phyloP scores from a whole-genome alignment of 1,140 invertebrate species.

The Orchesella cincta region DNA sequence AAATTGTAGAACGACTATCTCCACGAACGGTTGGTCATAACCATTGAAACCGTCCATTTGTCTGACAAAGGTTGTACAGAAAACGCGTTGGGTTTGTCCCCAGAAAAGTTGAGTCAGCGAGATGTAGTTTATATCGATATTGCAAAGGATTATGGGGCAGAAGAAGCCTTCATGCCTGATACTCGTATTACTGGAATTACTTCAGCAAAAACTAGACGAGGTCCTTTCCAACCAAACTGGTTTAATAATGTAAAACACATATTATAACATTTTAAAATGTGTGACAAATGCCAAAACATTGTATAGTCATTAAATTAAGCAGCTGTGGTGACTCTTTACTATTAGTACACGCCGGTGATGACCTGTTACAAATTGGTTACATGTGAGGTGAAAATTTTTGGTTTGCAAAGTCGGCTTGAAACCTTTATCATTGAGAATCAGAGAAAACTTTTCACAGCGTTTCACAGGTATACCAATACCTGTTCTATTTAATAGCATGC shows the following conservation, averaged over 20 bases:
- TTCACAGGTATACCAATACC: slow-evolving; percentile 31
- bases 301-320: too few species aligned
- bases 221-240: slow-evolving; percentile 54
- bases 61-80: slow-evolving; percentile 54
- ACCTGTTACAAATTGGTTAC: slow-evolving; percentile 61
- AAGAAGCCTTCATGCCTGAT: not conserved
- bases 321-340: too few species aligned
- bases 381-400: slow-evolving; percentile 62
- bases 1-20: slow-evolving; percentile 62
- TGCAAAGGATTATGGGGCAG: slow-evolving; percentile 42
- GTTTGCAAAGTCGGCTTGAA: slow-evolving; percentile 60
- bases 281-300: too few species aligned
- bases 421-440: slow-evolving; percentile 52
- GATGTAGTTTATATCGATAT: slow-evolving; percentile 57
- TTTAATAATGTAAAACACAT: slow-evolving; percentile 42
- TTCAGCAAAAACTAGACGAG: slow-evolving; percentile 59
- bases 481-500: not conserved
- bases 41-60: slow-evolving; percentile 61
- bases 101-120: slow-evolving; percentile 52
- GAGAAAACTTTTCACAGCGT: slow-evolving; percentile 19
- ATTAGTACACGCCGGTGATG: slow-evolving; percentile 57
- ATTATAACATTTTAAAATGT: not conserved
- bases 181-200: slow-evolving; percentile 54
- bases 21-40: slow-evolving; percentile 61
- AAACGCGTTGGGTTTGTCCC: slow-evolving; percentile 55